Evolutionary conservation across 2,888 invertebrate genomes (phyloP).

Genomic region (Platycheirus rosarum): DNA sequence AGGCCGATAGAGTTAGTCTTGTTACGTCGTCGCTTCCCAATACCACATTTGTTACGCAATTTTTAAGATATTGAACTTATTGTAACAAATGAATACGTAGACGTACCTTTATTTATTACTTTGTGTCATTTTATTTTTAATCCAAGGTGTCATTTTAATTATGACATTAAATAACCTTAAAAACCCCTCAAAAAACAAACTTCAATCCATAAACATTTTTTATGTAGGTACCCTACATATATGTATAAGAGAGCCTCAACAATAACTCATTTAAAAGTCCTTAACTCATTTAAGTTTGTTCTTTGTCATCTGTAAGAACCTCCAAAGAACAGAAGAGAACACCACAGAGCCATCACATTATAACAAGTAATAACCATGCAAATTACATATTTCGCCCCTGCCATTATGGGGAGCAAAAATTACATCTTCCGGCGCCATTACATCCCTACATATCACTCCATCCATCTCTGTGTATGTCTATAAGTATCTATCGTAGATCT

Average conservation of each 20-base stretch:
- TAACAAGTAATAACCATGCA: slow-evolving; percentile 60
- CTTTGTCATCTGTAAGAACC: slow-evolving; percentile 8
- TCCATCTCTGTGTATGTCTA: background rate
- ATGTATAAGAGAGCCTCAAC: background rate
- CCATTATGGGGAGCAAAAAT: slow-evolving; percentile 22
- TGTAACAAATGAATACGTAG: too few species aligned
- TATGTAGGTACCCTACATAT: slow-evolving; percentile 5
- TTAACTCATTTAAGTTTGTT: slow-evolving; percentile 25
- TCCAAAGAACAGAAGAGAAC: background rate
- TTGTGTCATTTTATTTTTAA: too few species aligned
- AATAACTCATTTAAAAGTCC: slow-evolving; percentile 2
- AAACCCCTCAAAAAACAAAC: background rate
- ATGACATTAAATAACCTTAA: too few species aligned
- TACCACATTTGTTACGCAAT: too few species aligned
- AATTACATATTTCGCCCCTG: slow-evolving; percentile 28
- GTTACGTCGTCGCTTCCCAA: too few species aligned
- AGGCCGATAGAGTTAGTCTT: too few species aligned
- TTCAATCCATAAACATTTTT: background rate
- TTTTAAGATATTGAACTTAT: too few species aligned
- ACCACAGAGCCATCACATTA: slow-evolving; percentile 18
- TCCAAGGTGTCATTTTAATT: too few species aligned
- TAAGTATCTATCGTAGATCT: background rate
- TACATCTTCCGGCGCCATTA: slow-evolving; percentile 59
- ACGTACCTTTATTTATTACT: too few species aligned
- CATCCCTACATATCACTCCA: slow-evolving; percentile 35